Conservation (phyloP, 35 echinoderm and acorn worm genomes). For the Eucidaris tribuloides region DNA sequence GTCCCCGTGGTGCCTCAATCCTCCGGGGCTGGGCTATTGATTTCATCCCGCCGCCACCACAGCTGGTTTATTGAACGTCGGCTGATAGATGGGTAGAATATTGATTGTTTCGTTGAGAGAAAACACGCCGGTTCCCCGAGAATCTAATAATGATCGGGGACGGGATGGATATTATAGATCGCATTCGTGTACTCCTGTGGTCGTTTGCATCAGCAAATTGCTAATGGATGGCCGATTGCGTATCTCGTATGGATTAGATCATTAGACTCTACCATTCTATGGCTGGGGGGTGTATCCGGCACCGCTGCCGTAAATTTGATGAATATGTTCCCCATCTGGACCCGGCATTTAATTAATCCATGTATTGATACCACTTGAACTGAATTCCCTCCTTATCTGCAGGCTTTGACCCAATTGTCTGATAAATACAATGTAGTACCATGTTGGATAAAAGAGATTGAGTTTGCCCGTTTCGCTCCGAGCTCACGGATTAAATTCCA, state of each 20-base stretch:
- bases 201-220: slow-evolving; percentile 30
- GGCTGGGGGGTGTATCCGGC: neutral
- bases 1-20: slow-evolving; percentile 4
- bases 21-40: neutral
- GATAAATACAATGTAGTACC: too few species aligned
- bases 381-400: too few species aligned
- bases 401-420: too few species aligned
- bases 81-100: slow-evolving; percentile 29
- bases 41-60: slow-evolving; percentile 12
- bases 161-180: slow-evolving; percentile 40
- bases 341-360: neutral
- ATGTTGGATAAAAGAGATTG: too few species aligned
- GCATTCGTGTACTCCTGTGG: slow-evolving; percentile 25
- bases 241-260: slow-evolving; percentile 34
- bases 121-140: slow-evolving; percentile 13
- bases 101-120: slow-evolving; percentile 21
- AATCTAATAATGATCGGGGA: slow-evolving; percentile 40
- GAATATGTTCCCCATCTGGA: too few species aligned
- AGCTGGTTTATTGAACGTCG: slow-evolving; percentile 33
- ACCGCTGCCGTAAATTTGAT: too few species aligned
- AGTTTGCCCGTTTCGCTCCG: slow-evolving; percentile 15
- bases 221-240: slow-evolving; percentile 39
- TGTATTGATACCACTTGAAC: slow-evolving; percentile 25
- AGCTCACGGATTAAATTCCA: slow-evolving; percentile 29
- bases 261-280: slow-evolving; percentile 15